Evolutionary conservation across 2,113 vertebrate species (phyloP), one percentile per base, ranked within the genome.

Genomic region (Aspiorhynchus laticeps): DNA sequence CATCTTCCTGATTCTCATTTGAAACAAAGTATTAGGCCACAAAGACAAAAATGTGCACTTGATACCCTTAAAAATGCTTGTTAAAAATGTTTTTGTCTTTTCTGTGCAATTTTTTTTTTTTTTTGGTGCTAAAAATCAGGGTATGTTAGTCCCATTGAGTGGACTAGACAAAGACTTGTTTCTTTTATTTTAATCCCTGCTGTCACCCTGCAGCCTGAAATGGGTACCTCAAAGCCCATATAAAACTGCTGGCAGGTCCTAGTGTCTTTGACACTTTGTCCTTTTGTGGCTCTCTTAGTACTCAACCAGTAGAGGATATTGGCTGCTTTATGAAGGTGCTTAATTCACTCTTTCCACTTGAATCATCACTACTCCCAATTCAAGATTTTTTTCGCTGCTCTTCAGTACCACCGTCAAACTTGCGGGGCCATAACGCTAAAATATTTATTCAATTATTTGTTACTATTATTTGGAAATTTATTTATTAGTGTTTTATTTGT

Each of bases 181-280:
- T 91, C 91, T 92, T 92, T 92, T 89, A 84, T 87, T 90, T 89
- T 88, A 74, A 84, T 92, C 91, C 91, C 87, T 91, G 89, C 90
- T 92, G 90, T 91, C 92, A 93, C 92, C 80, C 92, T 89, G 91
- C 43, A 93, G 91, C 76, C 76, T 78, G 48, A 78, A 33, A 78
- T 21, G 46, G 46, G 91, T 88, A 93, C 87, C 88, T 93, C 91
- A 93, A 90, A 87, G 88, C 88, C 85, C 91, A 85, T 21, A 77
- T 84, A 84, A 86, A 74, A 38, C 71, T 85, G 77, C 59, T 33
- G 41, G 87, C 86, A 36, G 48, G n/a, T 84, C 76, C 26, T 6
- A 9, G 28, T 17, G 19, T 19, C n/a, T 73, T 19, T 82, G 17
- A 83, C 41, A 51, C 17, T 28, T 46, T 82, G 12, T 31, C 12